Percentiles rank a stretch among this genome's conserved stretches.
Evolutionary conservation across 2,113 vertebrate genomes (phyloP).

Genomic region (Macquaria ambigua): DNA sequence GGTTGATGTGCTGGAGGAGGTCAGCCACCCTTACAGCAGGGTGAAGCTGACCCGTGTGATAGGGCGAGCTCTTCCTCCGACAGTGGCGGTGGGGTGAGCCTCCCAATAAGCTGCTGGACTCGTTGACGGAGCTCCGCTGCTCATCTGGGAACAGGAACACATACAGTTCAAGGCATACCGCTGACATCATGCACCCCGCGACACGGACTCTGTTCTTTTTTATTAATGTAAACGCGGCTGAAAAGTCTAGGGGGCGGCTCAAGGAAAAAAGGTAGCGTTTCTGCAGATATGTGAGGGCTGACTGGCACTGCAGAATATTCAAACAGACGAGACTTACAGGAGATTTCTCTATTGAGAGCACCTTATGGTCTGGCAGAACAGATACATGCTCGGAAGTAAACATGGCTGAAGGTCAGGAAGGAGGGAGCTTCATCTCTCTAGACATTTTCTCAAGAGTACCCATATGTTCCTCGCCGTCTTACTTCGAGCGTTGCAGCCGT

Average conservation of each 20-base stretch:
- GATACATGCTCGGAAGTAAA: slow-evolving; percentile 53
- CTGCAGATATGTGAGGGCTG: slow-evolving; percentile 20
- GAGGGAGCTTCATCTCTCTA: slow-evolving; percentile 30
- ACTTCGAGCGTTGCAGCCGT: slow-evolving; percentile 89
- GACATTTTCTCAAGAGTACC: slow-evolving; percentile 49
- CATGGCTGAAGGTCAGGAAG: slow-evolving; percentile 60
- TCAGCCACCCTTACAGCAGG: slow-evolving; percentile 93
- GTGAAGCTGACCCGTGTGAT: slow-evolving; percentile 95
- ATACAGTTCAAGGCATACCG: neutral
- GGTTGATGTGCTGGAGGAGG: slow-evolving; percentile 97
- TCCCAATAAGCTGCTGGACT: slow-evolving; percentile 93
- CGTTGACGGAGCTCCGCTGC: slow-evolving; percentile 90
- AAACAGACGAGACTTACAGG: slow-evolving; percentile 50
- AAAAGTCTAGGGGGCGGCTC: slow-evolving; percentile 27
- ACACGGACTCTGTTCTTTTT: neutral
- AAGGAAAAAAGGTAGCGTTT: slow-evolving; percentile 37
- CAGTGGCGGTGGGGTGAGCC: slow-evolving; percentile 87
- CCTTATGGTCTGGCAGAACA: slow-evolving; percentile 47
- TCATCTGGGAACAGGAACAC: slow-evolving; percentile 84
- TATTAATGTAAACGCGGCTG: slow-evolving; percentile 37
- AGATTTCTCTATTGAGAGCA: slow-evolving; percentile 52
- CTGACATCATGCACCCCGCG: neutral
- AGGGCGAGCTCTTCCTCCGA: slow-evolving; percentile 92
- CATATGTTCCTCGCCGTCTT: slow-evolving; percentile 74
- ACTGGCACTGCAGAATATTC: slow-evolving; percentile 54